phyloP scores from a whole-genome alignment of 1,140 invertebrate species.

The Brachionus koreanus region DNA sequence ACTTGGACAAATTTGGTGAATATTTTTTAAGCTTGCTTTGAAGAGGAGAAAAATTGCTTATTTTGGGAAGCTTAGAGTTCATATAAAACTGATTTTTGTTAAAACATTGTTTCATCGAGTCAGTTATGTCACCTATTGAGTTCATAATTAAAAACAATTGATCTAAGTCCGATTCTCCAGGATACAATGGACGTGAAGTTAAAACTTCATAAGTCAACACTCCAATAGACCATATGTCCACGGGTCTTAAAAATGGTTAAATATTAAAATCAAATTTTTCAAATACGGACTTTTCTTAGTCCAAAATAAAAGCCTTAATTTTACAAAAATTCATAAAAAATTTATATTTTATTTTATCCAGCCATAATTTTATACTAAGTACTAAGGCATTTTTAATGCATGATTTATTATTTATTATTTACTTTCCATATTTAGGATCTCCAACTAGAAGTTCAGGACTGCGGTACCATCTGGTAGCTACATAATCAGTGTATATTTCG shows the following conservation, averaged over 20 bases:
- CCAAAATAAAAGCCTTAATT: too few species aligned
- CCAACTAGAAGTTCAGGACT: constrained; percentile 2
- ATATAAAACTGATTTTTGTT: constrained; percentile 27
- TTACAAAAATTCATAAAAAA: too few species aligned
- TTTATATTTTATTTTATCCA: too few species aligned
- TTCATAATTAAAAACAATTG: constrained; percentile 59
- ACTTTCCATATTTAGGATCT: constrained; percentile 32
- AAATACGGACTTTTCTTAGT: too few species aligned
- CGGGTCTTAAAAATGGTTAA: constrained; percentile 51
- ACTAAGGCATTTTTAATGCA: not conserved
- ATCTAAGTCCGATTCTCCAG: constrained; percentile 59
- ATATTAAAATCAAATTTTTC: not conserved
- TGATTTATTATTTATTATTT: not conserved
- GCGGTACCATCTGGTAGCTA: constrained; percentile 39
- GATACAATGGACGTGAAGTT: constrained; percentile 57
- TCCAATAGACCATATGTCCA: constrained; percentile 59
- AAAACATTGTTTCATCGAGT: constrained; percentile 34
- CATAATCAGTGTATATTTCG: constrained; percentile 39
- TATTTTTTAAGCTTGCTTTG: constrained; percentile 37
- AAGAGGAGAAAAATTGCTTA: constrained; percentile 30
- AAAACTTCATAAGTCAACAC: constrained; percentile 57
- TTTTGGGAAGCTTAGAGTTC: constrained; percentile 26
- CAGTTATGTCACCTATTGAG: constrained; percentile 51
- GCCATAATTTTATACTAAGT: too few species aligned
- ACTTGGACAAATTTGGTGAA: not conserved